Evolutionary conservation across 1,140 invertebrate species (phyloP).

Genomic region (Cherax destructor): DNA sequence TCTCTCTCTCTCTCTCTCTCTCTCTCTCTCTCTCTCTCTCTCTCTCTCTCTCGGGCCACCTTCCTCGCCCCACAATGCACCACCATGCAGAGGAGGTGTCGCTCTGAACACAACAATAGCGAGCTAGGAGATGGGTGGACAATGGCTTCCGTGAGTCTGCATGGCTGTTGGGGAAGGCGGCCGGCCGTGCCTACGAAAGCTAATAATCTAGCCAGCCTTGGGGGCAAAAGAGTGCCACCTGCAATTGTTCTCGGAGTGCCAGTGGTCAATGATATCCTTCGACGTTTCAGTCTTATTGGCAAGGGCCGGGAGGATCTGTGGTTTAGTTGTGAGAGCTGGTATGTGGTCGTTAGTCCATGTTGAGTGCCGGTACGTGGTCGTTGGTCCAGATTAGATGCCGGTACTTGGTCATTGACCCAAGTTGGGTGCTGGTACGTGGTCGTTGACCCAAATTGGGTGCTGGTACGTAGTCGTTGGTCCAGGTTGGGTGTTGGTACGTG

Average conservation of each 20-base stretch:
- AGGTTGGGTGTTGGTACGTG: neutral
- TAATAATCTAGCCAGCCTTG: neutral
- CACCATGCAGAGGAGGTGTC: too few relatives aligned
- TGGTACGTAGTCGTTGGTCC: neutral
- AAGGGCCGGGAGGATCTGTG: too few relatives aligned
- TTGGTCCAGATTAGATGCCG: too few relatives aligned
- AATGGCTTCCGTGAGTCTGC: neutral
- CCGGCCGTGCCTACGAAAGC: neutral
- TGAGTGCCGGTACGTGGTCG: too few relatives aligned
- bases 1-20: too few relatives aligned
- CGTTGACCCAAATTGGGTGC: neutral
- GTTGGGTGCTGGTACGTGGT: neutral
- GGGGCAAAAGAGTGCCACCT: neutral
- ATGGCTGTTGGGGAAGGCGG: neutral
- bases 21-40: too few relatives aligned
- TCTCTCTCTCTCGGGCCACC: too few relatives aligned
- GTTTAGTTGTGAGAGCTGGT: neutral
- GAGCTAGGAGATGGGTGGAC: neutral
- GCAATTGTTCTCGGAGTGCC: neutral
- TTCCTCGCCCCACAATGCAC: too few relatives aligned
- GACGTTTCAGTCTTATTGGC: neutral
- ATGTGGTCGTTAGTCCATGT: too few relatives aligned
- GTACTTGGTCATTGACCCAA: neutral
- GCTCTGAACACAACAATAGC: neutral
- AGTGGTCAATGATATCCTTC: neutral